Evolutionary conservation across 2,888 invertebrate species (phyloP), one percentile per base, ranked within the genome.

Genomic region (Melinaea marsaeus): DNA sequence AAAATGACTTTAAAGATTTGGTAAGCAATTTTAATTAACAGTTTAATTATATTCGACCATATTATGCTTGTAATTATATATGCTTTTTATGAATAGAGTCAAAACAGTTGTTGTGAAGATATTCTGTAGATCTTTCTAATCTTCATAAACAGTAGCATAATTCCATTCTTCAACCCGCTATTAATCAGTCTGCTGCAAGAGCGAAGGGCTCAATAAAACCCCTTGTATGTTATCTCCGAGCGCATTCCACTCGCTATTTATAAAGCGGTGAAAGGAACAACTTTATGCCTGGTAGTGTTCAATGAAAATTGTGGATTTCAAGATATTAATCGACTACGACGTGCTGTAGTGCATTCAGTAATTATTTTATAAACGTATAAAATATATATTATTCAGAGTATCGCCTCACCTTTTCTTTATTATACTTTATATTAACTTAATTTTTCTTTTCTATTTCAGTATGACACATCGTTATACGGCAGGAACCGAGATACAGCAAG

Each of bases 241-340:
- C 74, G 79, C 83, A 85, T 85, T 84, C 84, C 78, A 75, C 73
- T 68, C 37, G 79, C 85, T 87, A 88, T 88, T 88, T 85, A 85
- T 87, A 86, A 81, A 80, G 70, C 75, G 69, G 72, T 78, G 78
- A 80, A 86, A 82, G 79, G 75, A 79, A 79, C 76, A 72, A 69
- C 76, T 81, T 79, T 79, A 81, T 81, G 75, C 74, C 71, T 77
- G 74, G 80, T 81, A 79, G 79, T 81, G 79, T 79, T 83, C 79
- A 83, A 78, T 74, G 79, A 81, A 76, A 75, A 79, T 79, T 80
- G 82, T 80, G 72, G 72, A 79, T 67, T 67, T 64, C 54, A 66
- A 65, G 63, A 58, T 71, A 66, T 66, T 65, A 61, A 59, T 55
- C 32, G 61, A 54, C 54, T 13, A 55, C 60, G 46, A 51, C 13